A percentile compares a stretch with the other conserved stretches of the same genome.
phyloP scores from a whole-genome alignment of 2,888 invertebrate genomes.

The Epistrophe grossulariae region DNA sequence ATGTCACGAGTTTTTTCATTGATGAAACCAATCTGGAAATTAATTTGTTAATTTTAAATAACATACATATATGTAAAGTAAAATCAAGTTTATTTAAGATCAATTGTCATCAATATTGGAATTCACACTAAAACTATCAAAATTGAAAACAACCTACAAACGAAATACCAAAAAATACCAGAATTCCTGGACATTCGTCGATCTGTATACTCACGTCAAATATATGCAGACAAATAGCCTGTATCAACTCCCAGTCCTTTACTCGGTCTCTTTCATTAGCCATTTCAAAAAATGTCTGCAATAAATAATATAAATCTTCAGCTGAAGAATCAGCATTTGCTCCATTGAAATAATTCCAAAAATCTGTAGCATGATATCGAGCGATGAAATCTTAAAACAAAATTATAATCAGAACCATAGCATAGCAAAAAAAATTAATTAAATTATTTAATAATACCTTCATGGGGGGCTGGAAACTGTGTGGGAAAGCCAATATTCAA shows the following conservation, averaged over 20 bases:
- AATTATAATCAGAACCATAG: neutral
- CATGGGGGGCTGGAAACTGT: slow-evolving; percentile 78
- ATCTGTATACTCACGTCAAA: slow-evolving; percentile 85
- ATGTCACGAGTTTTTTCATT: slow-evolving; percentile 88
- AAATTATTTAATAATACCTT: slow-evolving; percentile 56
- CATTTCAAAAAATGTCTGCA: slow-evolving; percentile 93
- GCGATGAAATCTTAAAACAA: slow-evolving; percentile 84
- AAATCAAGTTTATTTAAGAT: too few relatives aligned
- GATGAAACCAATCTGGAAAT: slow-evolving; percentile 89
- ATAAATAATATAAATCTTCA: slow-evolving; percentile 90
- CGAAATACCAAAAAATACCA: too few relatives aligned
- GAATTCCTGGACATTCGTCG: too few relatives aligned
- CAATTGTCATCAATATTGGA: too few relatives aligned
- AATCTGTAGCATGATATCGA: slow-evolving; percentile 83
- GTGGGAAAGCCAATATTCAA: slow-evolving; percentile 86
- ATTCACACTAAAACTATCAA: too few relatives aligned
- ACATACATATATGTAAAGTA: too few relatives aligned
- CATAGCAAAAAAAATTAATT: neutral
- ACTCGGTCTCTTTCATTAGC: slow-evolving; percentile 86
- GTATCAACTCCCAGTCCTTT: slow-evolving; percentile 87
- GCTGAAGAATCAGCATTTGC: slow-evolving; percentile 87
- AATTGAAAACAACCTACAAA: too few relatives aligned
- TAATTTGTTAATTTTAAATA: neutral
- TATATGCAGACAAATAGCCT: slow-evolving; percentile 88
- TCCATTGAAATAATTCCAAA: slow-evolving; percentile 87